These are phyloP conservation scores for Sitodiplosis mosellana DNA, from an alignment of 1,140 invertebrate genomes.

Conservation along the genomic window DNA sequence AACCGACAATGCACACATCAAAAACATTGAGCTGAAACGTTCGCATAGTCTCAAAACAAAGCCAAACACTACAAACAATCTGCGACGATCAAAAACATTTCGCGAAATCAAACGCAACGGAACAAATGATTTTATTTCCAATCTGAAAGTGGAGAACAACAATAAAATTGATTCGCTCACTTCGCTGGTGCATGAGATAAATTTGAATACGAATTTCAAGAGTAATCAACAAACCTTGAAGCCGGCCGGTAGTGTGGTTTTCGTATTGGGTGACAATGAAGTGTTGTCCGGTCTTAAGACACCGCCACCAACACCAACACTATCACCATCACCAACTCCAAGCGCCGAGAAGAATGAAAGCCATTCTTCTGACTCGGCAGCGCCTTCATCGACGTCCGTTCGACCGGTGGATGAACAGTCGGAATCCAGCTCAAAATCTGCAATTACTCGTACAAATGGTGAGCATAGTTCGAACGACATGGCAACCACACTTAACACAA, in stretches of 20 bases:
- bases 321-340: neutral
- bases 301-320: neutral
- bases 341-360: neutral
- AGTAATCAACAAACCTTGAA: slow-evolving; percentile 1
- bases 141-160: too few relatives aligned
- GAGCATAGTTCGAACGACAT: neutral
- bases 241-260: slow-evolving; percentile 34
- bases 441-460: slow-evolving; percentile 20
- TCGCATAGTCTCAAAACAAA: slow-evolving; percentile 10
- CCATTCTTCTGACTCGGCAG: neutral
- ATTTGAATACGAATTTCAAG: neutral
- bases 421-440: too few relatives aligned
- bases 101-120: too few relatives aligned
- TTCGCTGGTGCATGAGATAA: neutral
- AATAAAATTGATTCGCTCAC: slow-evolving; percentile 8
- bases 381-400: neutral
- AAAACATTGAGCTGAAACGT: neutral
- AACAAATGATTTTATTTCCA: too few relatives aligned
- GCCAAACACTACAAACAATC: neutral
- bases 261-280: slow-evolving; percentile 58
- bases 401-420: too few relatives aligned
- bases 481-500: neutral
- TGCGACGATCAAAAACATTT: neutral
- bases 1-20: neutral
- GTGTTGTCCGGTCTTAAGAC: slow-evolving; percentile 33